Percentiles rank a stretch among this genome's conserved stretches.
phyloP scores from a whole-genome alignment of 2,888 invertebrate genomes.

The Anoncus sp. region DNA sequence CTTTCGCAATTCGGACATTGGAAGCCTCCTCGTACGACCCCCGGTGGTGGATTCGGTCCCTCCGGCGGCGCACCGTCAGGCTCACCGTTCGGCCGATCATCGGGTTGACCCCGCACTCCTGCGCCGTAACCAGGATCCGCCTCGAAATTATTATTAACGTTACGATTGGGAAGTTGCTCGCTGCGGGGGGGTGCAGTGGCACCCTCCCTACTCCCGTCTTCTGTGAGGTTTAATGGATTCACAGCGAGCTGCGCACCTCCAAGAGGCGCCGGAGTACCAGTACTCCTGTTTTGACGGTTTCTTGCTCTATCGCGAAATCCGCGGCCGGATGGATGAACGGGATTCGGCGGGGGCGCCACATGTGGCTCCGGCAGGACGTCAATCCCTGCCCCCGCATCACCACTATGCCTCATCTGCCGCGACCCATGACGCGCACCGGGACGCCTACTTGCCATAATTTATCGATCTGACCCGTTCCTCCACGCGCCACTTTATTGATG shows the following conservation, averaged over 20 bases:
- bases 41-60: too few species aligned
- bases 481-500: too few species aligned
- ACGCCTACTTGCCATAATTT: not conserved
- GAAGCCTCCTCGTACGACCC: not conserved
- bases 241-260: constrained; percentile 13
- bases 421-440: not conserved
- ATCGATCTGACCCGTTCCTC: too few species aligned
- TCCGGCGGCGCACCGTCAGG: too few species aligned
- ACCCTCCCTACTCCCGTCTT: constrained; percentile 6
- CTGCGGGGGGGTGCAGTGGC: constrained; percentile 19
- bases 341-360: constrained; percentile 6
- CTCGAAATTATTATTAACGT: too few species aligned
- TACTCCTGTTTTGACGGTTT: not conserved
- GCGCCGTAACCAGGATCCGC: too few species aligned
- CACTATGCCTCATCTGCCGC: not conserved
- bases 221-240: not conserved
- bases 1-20: not conserved
- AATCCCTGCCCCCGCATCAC: constrained; percentile 19
- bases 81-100: too few species aligned
- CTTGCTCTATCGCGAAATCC: constrained; percentile 7
- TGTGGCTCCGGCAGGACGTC: constrained; percentile 36
- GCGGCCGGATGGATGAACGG: constrained; percentile 40
- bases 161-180: constrained; percentile 15
- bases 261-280: not conserved
- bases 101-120: too few species aligned